Percentiles rank a stretch among this genome's conserved stretches.
Evolutionary conservation across 2,888 invertebrate genomes (phyloP).

Genomic region (Anthrax anthrax): DNA sequence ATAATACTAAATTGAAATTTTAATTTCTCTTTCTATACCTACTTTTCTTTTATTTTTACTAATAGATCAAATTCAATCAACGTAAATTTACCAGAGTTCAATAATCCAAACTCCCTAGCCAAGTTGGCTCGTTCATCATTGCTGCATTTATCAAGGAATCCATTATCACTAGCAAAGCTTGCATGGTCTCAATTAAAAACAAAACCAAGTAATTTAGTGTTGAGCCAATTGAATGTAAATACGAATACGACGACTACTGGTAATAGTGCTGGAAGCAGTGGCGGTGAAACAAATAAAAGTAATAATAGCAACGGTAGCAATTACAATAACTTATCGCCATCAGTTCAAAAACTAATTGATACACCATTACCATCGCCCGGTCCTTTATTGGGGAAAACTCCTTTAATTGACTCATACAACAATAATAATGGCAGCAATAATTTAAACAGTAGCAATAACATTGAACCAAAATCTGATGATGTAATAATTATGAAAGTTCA

Average conservation of each 20-base stretch:
- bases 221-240: constrained; percentile 30
- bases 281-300: constrained; percentile 2
- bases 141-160: constrained; percentile 29
- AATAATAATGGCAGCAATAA: constrained; percentile 12
- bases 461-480: constrained; percentile 20
- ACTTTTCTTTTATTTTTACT: neutral
- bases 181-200: constrained; percentile 33
- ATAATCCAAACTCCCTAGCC: constrained; percentile 29
- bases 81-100: constrained; percentile 41
- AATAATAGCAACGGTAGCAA: neutral
- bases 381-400: constrained; percentile 66
- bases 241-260: constrained; percentile 15
- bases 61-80: constrained; percentile 41
- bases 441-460: constrained; percentile 13
- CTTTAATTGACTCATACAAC: constrained; percentile 55
- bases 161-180: constrained; percentile 23
- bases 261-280: constrained; percentile 5
- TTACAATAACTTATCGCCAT: too few relatives aligned
- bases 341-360: constrained; percentile 32
- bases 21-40: neutral
- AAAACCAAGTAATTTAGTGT: constrained; percentile 44
- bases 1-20: too few relatives aligned
- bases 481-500: constrained; percentile 32
- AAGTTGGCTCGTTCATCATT: constrained; percentile 32
- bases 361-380: constrained; percentile 68